Conservation (phyloP, 2,797 vertebrate species). For the Labroides dimidiatus region DNA sequence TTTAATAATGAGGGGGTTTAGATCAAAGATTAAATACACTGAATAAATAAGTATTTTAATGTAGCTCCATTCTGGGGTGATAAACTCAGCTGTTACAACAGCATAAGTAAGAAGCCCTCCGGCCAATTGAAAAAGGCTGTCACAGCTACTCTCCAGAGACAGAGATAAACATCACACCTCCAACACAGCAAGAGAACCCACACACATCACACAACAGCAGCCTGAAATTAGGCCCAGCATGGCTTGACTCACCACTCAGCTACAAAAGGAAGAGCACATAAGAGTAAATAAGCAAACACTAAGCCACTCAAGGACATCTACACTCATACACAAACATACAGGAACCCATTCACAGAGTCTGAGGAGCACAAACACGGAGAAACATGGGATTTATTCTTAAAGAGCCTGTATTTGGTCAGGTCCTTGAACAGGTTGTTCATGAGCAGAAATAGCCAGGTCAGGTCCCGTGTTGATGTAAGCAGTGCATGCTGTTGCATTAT, state of each 20-base stretch:
- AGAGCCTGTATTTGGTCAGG: not conserved
- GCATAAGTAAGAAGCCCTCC: constrained; percentile 25
- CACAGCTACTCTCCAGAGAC: constrained; percentile 53
- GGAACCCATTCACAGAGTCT: constrained; percentile 1
- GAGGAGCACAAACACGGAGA: not conserved
- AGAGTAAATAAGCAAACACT: constrained; percentile 28
- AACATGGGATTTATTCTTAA: not conserved
- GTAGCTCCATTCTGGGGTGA: not conserved
- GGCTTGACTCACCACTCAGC: constrained; percentile 36
- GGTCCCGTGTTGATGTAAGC: constrained; percentile 29
- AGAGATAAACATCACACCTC: constrained; percentile 77
- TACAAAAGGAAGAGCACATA: constrained; percentile 26
- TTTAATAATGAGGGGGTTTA: not conserved
- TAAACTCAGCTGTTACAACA: constrained; percentile 43
- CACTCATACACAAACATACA: not conserved
- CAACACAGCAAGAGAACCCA: constrained; percentile 32
- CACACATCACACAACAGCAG: constrained; percentile 57
- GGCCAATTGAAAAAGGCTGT: constrained; percentile 45
- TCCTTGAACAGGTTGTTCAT: constrained; percentile 9
- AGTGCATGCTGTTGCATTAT: constrained; percentile 18
- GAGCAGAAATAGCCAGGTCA: constrained; percentile 16
- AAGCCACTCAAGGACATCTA: constrained; percentile 32
- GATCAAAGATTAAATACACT: constrained; percentile 16
- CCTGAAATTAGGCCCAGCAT: constrained; percentile 69
- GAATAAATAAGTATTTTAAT: not conserved